phyloP scores from a whole-genome alignment of 2,888 invertebrate species.

The Drosophila imparisetae region DNA sequence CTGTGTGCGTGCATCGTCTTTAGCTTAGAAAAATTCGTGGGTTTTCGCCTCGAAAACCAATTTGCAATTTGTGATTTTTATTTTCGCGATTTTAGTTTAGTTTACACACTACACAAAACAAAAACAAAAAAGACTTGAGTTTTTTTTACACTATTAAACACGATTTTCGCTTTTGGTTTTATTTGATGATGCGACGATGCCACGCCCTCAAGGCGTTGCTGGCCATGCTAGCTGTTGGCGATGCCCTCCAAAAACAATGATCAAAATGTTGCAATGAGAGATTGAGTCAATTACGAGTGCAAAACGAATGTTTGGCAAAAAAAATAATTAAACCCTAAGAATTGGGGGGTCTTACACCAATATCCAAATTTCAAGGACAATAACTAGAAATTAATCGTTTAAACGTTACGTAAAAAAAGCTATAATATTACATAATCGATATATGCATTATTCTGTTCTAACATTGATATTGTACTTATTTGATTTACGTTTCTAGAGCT shows the following conservation, averaged over 20 bases:
- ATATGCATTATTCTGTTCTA: slow-evolving; percentile 54
- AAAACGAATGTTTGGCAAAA: slow-evolving; percentile 46
- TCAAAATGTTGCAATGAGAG: slow-evolving; percentile 27
- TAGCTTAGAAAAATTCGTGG: slow-evolving; percentile 59
- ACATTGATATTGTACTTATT: slow-evolving; percentile 53
- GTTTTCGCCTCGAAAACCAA: slow-evolving; percentile 42
- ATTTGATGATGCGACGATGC: slow-evolving; percentile 38
- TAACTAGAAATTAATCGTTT: slow-evolving; percentile 76
- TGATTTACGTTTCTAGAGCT: slow-evolving; percentile 43
- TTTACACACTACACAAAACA: slow-evolving; percentile 47
- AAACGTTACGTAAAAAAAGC: slow-evolving; percentile 47
- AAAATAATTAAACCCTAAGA: slow-evolving; percentile 14
- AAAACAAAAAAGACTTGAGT: slow-evolving; percentile 70
- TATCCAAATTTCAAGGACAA: slow-evolving; percentile 75
- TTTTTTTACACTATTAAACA: slow-evolving; percentile 69
- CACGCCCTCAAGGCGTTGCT: slow-evolving; percentile 43
- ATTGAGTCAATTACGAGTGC: slow-evolving; percentile 71
- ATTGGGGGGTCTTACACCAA: slow-evolving; percentile 38
- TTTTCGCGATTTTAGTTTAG: slow-evolving; percentile 79
- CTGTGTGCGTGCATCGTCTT: slow-evolving; percentile 74
- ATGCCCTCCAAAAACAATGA: slow-evolving; percentile 66
- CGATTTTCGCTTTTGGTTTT: slow-evolving; percentile 57
- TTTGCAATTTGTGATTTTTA: slow-evolving; percentile 76
- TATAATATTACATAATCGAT: slow-evolving; percentile 42
- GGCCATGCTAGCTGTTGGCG: slow-evolving; percentile 43